Base-by-base conservation (phyloP, 2,797 vertebrate species). In the Sternarchorhynchus goeldii region DNA sequence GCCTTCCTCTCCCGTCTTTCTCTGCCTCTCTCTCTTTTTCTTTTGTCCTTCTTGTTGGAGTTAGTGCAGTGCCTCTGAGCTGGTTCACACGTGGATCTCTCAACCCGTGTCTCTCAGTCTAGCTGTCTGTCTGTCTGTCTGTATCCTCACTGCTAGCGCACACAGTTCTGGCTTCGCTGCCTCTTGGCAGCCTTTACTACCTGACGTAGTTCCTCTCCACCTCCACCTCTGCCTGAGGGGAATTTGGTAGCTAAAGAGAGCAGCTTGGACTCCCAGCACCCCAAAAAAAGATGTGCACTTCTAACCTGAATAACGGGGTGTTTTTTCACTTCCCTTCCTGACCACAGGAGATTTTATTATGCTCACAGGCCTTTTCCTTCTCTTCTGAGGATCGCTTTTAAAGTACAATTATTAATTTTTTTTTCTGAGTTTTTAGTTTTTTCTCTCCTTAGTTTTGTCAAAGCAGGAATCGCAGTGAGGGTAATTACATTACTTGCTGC, bases 401-500 rank as follows among this genome's bases (percentile, higher is more conserved):
- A 32, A 58, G 18, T 34, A 3, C 17, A 21, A 17, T 36, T 58
- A 55, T 57, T 71, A 56, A 18, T 65, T 73, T 78, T 67, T 81
- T 73, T 16, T 67, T 5, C 16, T n/a, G 53, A 39, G 65, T 39
- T 56, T 73, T 59, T n/a, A 20, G 3, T 32, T 73, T 77, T 60
- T 25, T 62, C 18, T 66, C 45, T 62, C 31, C 32, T n/a, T 55
- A 60, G 45, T 76, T 76, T 67, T 76, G 62, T 36, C 32, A 45
- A 58, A 25, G 64, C 57, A 55, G 62, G 65, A 62, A 68, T 45
- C 66, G 62, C 76, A 78, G 60, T n/a, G n/a, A 77, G 60, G 45
- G 60, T 80, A 70, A 79, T 81, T 74, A 76, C 65, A 73, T 70
- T 73, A 81, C 64, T 17, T 67, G 73, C 77, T 70, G 74, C 65